Evolutionary conservation across 2,797 vertebrate species (phyloP).

Genomic region (Sebastes reedi): DNA sequence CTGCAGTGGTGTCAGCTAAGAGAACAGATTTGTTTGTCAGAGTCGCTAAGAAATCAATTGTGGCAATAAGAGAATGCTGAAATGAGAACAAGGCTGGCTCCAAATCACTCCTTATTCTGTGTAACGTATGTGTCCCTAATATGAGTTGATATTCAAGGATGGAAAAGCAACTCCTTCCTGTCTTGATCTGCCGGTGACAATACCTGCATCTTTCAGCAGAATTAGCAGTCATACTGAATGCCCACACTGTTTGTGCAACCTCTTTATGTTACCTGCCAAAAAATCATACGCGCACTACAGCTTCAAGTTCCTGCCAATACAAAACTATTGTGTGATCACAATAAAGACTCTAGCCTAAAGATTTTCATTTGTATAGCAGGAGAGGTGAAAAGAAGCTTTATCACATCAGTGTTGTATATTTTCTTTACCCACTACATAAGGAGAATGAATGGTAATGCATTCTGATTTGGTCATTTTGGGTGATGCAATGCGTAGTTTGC

Average conservation of each 20-base stretch:
- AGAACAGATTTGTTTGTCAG: conserved; percentile 1
- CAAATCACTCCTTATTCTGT: not conserved
- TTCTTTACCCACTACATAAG: not conserved
- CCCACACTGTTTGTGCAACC: not conserved
- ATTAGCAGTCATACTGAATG: not conserved
- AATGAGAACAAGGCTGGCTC: not conserved
- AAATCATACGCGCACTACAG: too few species aligned
- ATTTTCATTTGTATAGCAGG: not conserved
- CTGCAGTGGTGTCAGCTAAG: not conserved
- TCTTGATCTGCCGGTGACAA: not conserved
- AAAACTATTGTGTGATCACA: not conserved
- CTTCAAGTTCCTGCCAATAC: not conserved
- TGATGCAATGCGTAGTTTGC: not conserved
- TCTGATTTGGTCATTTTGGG: not conserved
- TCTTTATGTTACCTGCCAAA: not conserved
- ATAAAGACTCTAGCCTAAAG: not conserved
- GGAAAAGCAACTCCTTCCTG: not conserved
- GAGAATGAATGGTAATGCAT: not conserved
- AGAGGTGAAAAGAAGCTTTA: not conserved
- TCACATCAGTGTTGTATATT: not conserved
- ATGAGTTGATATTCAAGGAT: not conserved
- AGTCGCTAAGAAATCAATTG: conserved; percentile 10
- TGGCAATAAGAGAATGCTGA: not conserved
- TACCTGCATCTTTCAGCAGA: not conserved
- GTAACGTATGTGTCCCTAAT: not conserved